Conservation (phyloP, 2,888 invertebrate genomes). For the Cryptus armator region DNA sequence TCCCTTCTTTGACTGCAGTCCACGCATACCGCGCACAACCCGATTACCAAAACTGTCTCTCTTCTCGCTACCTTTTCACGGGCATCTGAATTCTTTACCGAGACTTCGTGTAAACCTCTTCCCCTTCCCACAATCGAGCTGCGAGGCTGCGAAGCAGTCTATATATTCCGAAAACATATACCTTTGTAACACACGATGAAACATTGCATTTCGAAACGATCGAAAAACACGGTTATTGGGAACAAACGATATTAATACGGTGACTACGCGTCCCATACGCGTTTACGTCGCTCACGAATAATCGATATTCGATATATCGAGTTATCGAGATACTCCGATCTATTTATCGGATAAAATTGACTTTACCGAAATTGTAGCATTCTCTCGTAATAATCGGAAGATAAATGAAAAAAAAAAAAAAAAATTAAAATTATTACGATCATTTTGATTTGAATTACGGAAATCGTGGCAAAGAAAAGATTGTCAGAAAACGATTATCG, state of each 20-base stretch:
- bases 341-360: not conserved
- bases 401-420: too few relatives aligned
- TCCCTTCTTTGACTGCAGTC: conserved; percentile 1
- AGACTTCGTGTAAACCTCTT: conserved; percentile 30
- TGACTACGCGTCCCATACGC: not conserved
- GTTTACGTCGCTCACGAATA: too few relatives aligned
- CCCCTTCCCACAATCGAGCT: not conserved
- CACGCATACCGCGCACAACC: conserved; percentile 71
- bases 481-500: too few relatives aligned
- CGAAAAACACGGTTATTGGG: not conserved
- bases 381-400: too few relatives aligned
- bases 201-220: not conserved
- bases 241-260: conserved; percentile 6
- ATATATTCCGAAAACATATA: not conserved
- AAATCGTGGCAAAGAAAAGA: too few relatives aligned
- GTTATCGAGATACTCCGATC: not conserved
- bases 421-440: too few relatives aligned
- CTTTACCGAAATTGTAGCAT: too few relatives aligned
- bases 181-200: not conserved
- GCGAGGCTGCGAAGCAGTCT: conserved; percentile 4
- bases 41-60: conserved; percentile 81
- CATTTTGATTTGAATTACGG: too few relatives aligned
- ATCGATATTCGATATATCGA: too few relatives aligned
- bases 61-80: conserved; percentile 80
- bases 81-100: conserved; percentile 74